These are phyloP conservation scores for Sylvia borin DNA, from an alignment of 2,797 vertebrate genomes.

Conservation along the genomic window DNA sequence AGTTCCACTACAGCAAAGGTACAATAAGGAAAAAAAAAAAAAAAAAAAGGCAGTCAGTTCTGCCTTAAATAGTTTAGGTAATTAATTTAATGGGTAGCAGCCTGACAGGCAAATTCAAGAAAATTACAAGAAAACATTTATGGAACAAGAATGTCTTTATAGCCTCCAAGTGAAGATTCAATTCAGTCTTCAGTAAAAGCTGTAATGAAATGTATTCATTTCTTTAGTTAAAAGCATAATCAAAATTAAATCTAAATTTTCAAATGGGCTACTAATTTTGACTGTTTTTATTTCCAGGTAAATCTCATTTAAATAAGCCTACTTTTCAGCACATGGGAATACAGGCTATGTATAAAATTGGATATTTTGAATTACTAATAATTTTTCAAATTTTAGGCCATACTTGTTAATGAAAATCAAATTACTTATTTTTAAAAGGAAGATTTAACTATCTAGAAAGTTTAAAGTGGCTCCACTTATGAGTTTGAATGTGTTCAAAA, in stretches of 20 bases:
- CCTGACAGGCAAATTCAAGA: background rate
- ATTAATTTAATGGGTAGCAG: background rate
- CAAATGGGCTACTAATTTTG: background rate
- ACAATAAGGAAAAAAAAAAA: background rate
- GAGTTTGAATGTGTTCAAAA: background rate
- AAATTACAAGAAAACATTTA: slow-evolving; percentile 19
- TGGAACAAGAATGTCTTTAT: background rate
- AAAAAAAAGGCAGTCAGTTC: background rate
- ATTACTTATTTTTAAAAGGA: background rate
- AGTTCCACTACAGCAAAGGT: background rate
- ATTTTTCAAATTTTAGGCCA: background rate
- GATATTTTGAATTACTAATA: background rate
- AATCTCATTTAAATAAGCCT: background rate
- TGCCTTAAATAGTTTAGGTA: background rate
- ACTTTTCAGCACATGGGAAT: background rate
- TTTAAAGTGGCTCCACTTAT: background rate
- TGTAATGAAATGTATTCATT: background rate
- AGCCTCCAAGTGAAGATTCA: background rate
- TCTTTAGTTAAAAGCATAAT: background rate
- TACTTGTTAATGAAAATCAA: background rate
- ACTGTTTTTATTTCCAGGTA: background rate
- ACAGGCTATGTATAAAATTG: background rate
- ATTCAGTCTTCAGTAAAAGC: background rate
- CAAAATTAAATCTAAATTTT: background rate
- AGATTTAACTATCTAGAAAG: background rate